Percentiles rank a stretch among this genome's conserved stretches.
These are phyloP conservation scores for Mechanitis mazaeus DNA, from an alignment of 2,888 invertebrate species.

Conservation along the genomic window DNA sequence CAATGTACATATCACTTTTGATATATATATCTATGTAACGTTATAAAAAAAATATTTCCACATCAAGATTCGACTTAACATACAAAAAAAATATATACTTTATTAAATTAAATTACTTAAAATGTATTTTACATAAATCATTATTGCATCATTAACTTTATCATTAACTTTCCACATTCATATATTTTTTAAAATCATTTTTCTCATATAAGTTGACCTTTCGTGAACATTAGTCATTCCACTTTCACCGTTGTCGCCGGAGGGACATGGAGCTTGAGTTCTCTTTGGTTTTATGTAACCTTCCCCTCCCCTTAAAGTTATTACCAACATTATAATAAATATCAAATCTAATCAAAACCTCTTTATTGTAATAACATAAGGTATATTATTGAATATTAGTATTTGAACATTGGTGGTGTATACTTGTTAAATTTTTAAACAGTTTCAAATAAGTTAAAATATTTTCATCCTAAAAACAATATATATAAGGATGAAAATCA, in stretches of 20 bases:
- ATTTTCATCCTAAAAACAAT: not conserved
- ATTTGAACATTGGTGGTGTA: not conserved
- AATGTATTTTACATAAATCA: conserved; percentile 12
- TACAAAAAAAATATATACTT: conserved; percentile 10
- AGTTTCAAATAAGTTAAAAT: not conserved
- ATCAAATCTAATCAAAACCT: not conserved
- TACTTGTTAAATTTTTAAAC: not conserved
- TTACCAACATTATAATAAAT: conserved; percentile 22
- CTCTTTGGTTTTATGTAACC: conserved; percentile 63
- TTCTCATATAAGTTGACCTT: conserved; percentile 29
- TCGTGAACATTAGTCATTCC: conserved; percentile 47
- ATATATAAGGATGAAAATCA: not conserved
- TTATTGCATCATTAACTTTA: conserved; percentile 22
- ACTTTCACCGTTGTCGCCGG: conserved; percentile 58
- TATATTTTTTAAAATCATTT: conserved; percentile 25
- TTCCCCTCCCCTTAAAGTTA: conserved; percentile 43
- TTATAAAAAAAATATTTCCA: too few species aligned
- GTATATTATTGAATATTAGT: conserved; percentile 3
- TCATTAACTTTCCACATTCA: conserved; percentile 20
- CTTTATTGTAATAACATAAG: conserved; percentile 7
- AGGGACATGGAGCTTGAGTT: conserved; percentile 57
- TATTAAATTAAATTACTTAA: conserved; percentile 35
- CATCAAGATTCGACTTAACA: too few species aligned
- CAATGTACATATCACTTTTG: too few species aligned
- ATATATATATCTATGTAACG: too few species aligned